phyloP scores from a whole-genome alignment of 2,797 vertebrate genomes.

The Melopsittacus undulatus region DNA sequence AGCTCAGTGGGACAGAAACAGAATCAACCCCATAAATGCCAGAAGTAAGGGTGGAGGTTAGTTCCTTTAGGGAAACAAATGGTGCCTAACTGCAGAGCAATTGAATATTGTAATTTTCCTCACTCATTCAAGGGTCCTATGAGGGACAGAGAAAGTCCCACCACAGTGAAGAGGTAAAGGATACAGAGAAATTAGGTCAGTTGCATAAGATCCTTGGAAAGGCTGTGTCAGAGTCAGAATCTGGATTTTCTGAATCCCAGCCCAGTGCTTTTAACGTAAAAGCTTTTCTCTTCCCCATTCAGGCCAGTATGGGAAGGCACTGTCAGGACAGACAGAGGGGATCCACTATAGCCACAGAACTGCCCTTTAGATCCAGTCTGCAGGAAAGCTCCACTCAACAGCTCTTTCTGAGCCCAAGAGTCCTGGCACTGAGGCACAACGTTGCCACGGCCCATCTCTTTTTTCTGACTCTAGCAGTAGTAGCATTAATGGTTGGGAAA shows the following conservation, averaged over 20 bases:
- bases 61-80: neutral
- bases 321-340: neutral
- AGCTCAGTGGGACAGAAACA: neutral
- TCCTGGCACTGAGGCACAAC: neutral
- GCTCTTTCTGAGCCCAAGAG: neutral
- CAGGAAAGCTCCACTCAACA: neutral
- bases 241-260: neutral
- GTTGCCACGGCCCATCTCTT: neutral
- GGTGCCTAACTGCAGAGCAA: neutral
- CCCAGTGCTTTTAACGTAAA: neutral
- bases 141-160: neutral
- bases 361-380: neutral
- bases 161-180: neutral
- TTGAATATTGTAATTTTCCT: neutral
- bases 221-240: neutral
- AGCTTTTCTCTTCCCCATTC: neutral
- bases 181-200: neutral
- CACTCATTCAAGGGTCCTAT: neutral
- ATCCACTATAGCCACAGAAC: neutral
- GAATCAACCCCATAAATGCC: neutral
- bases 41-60: neutral
- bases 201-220: conserved; percentile 25
- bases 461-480: neutral
- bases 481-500: neutral
- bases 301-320: neutral